Evolutionary conservation across 2,888 invertebrate genomes (phyloP), one percentile per base, ranked within the genome.

Genomic region (Hyposoter didymator): DNA sequence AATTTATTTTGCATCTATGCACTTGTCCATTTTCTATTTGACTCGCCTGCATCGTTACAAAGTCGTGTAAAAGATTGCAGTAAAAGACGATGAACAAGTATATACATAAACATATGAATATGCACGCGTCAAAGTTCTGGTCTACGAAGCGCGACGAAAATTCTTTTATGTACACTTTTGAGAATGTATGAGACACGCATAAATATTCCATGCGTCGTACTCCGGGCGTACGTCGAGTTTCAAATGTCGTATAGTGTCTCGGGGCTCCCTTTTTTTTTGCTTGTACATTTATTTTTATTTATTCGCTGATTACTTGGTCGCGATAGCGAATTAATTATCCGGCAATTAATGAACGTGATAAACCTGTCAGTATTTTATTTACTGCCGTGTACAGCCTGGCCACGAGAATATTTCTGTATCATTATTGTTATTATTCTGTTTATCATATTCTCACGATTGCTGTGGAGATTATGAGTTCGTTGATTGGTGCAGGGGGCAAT

Each of bases 141-240:
- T 88, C 89, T 87, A 85, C 87, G 88, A 88, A 89, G 89, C 89
- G 84, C 88, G 87, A 90, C 90, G 90, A 89, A 87, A 49, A 75
- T 62, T 78, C 78, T 84, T 81, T 43, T 69, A 80, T 78, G 49
- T 73, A 76, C 12, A 73, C 62, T 83, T 66, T 82, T 49, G 22
- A 28, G 1, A 22, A 47, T 22, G 45, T 3, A 47, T 17, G 28
- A 8, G 22, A 1, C n/a, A 67, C 22, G 66, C 22, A 47, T n/a
- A 17, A 28, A 47, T 22, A 10, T 32, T 35, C 10, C 12, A 12
- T 35, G 14, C 70, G 22, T 19, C 28, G 43, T 64, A 19, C 28
- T 59, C 1, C n/a, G 73, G 28, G 43, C 55, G 14, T 45, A n/a
- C 17, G 72, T 52, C 17, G 28, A 69, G 17, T 52, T 55, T 12